Base-by-base conservation (phyloP, 2,888 invertebrate genomes). In the Sinodicranocentrus sp. region DNA sequence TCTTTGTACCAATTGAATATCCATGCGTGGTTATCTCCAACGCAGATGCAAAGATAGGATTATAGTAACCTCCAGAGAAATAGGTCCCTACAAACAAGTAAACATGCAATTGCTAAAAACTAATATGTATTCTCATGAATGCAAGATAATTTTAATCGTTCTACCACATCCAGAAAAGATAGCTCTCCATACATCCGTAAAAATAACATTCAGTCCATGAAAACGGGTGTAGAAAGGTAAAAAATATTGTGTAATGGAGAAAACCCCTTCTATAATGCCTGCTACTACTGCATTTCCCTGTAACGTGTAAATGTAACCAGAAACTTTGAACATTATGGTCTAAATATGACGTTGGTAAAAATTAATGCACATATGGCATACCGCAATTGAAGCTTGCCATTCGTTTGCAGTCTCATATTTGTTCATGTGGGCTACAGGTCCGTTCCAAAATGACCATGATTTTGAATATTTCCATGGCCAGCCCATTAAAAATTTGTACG, bases 1-100 rank as follows among this genome's bases (percentile, higher is more conserved):
- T 19, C 43, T 39, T 57, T 1, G 57, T 59, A 8, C 39, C n/a
- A 15, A 2, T 57, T 0, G 72, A 39, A n/a, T 59, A 33, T 1
- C 59, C 72, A 15, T n/a, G 21, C n/a, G 72, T 72, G 6, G 26
- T 72, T 0, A 39, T 15, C 43, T 72, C 72, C 13, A 72, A 21
- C 1, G 43, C 72, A n/a, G 25, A 39, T 2, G 17, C 57, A 0
- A 39, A 6, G 10, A 72, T 43, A 10, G 72, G 72, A 25, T 72
- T 72, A 23, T 17, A 59, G 17, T 72, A 72, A 28, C 72, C 72
- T 21, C 72, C 72, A 39, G 59, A 57, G 52, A 23, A 59, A 1
- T 1, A 0, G 2, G 72, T 39, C 21, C 23, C 57, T 57, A 26
- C 0, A 48, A 8, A 44, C 13, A 8, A 39, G 39, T 39, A 39